Evolutionary conservation across 2,113 vertebrate genomes (phyloP).

Genomic region (Peromyscus maniculatus): DNA sequence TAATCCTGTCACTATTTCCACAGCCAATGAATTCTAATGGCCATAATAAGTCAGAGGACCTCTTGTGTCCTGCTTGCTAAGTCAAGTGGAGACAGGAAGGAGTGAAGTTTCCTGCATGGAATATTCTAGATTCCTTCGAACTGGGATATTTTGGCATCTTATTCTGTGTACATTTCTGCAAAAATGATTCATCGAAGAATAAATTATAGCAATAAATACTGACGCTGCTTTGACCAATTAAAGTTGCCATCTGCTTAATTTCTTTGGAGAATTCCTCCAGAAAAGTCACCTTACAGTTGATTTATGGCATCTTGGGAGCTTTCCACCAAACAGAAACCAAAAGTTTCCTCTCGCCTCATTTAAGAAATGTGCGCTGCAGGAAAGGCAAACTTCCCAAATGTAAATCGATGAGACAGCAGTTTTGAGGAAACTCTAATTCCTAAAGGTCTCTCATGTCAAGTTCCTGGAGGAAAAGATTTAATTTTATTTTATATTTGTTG

Average conservation of each 20-base stretch:
- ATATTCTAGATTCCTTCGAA: conserved; percentile 20
- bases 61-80: neutral
- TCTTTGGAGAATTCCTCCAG: conserved; percentile 61
- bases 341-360: conserved; percentile 24
- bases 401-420: neutral
- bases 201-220: conserved; percentile 72
- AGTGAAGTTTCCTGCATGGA: neutral
- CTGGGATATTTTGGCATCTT: neutral
- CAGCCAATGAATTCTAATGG: neutral
- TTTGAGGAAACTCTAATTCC: conserved; percentile 54
- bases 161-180: conserved; percentile 50
- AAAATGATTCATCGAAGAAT: conserved; percentile 64
- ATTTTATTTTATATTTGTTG: neutral
- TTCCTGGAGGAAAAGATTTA: neutral
- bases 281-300: conserved; percentile 68
- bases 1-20: neutral
- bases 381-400: conserved; percentile 24
- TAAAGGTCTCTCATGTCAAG: conserved; percentile 11
- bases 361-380: conserved; percentile 30
- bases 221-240: conserved; percentile 69
- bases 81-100: neutral
- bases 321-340: neutral
- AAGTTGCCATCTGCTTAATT: conserved; percentile 71
- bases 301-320: conserved; percentile 60
- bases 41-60: neutral